Conservation (phyloP, 2,888 invertebrate species). For the Thysanoteuthis rhombus region DNA sequence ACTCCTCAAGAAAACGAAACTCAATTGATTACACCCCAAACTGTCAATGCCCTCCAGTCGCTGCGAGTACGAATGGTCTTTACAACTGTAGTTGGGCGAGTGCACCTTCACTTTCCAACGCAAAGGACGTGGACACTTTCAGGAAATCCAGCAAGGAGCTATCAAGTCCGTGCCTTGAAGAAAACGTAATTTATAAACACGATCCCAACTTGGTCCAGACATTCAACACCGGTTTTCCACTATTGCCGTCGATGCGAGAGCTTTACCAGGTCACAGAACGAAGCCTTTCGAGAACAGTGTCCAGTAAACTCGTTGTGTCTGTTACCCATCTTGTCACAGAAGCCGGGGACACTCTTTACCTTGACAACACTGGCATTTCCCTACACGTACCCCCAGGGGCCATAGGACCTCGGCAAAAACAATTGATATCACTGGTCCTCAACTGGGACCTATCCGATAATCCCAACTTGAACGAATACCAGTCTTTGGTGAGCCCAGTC, state of each 20-base stretch:
- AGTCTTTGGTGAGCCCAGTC: constrained; percentile 50
- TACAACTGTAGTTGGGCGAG: no score
- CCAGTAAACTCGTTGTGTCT: constrained; percentile 44
- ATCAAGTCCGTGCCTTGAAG: no score
- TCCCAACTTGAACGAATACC: constrained; percentile 41
- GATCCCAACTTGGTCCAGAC: not conserved
- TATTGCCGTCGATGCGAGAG: not conserved
- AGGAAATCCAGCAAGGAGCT: no score
- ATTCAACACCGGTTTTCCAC: not conserved
- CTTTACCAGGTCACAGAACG: constrained; percentile 35
- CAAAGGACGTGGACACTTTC: no score
- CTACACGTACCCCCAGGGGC: constrained; percentile 47
- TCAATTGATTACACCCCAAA: no score
- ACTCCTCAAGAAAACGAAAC: no score
- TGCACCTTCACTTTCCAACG: no score
- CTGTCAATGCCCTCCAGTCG: no score
- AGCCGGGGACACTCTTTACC: constrained; percentile 42
- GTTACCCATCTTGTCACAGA: constrained; percentile 42
- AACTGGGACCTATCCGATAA: constrained; percentile 52
- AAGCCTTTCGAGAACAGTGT: constrained; percentile 40
- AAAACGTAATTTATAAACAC: no score
- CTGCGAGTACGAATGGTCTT: no score
- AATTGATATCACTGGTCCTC: constrained; percentile 44
- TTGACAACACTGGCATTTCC: constrained; percentile 52
- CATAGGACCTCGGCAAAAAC: constrained; percentile 36